phyloP scores from a whole-genome alignment of 2,113 vertebrate species.

The Stegastes partitus region DNA sequence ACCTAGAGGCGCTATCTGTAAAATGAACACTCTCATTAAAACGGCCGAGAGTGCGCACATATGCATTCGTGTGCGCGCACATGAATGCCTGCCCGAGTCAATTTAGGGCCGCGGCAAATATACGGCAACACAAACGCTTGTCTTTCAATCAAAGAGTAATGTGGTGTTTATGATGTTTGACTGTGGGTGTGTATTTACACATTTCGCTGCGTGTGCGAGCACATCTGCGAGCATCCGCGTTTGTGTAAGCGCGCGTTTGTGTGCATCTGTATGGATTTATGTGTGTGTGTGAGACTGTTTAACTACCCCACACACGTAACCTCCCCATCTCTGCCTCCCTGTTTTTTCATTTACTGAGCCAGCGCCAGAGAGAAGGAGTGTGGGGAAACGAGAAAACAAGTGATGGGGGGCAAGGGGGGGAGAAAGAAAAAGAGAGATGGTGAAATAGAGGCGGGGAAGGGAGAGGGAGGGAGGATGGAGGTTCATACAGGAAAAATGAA shows the following conservation, averaged over 20 bases:
- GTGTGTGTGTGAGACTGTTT: slow-evolving; percentile 78
- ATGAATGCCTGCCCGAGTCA: slow-evolving; percentile 21
- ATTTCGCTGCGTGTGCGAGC: slow-evolving; percentile 13
- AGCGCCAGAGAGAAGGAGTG: slow-evolving; percentile 68
- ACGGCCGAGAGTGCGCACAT: slow-evolving; percentile 33
- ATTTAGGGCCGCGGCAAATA: slow-evolving; percentile 62
- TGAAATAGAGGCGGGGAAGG: slow-evolving; percentile 36
- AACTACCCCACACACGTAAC: slow-evolving; percentile 86
- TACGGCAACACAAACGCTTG: slow-evolving; percentile 62
- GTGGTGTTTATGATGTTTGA: slow-evolving; percentile 73
- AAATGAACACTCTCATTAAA: slow-evolving; percentile 83
- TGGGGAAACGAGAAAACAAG: slow-evolving; percentile 78
- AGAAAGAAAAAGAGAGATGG: slow-evolving; percentile 34
- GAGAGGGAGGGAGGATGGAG: slow-evolving; percentile 35
- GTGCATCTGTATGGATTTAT: slow-evolving; percentile 55
- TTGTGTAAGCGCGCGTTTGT: neutral
- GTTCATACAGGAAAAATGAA: slow-evolving; percentile 71
- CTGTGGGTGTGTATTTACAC: slow-evolving; percentile 57
- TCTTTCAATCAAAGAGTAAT: slow-evolving; percentile 75
- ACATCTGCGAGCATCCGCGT: slow-evolving; percentile 20
- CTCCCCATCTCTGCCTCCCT: slow-evolving; percentile 83
- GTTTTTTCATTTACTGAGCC: slow-evolving; percentile 85
- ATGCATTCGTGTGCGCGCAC: slow-evolving; percentile 13
- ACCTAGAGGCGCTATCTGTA: slow-evolving; percentile 76
- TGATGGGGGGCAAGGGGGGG: slow-evolving; percentile 60